Base-by-base conservation (phyloP, 2,888 invertebrate species). In the Apamea anceps region DNA sequence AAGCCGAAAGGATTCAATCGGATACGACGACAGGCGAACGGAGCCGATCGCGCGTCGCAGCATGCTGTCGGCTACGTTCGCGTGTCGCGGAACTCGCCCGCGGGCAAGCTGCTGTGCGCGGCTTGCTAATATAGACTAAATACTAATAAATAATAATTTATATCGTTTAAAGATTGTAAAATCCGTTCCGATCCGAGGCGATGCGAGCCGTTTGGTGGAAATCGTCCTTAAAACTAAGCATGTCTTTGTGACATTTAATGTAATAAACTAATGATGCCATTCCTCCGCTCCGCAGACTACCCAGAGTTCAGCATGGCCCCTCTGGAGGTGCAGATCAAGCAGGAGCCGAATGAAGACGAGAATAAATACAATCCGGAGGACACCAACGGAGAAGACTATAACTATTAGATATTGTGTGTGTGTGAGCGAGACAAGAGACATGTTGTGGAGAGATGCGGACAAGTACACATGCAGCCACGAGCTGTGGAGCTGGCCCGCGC, bases 241-340 rank as follows among this genome's bases (percentile, higher is more conserved):
- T 54, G 54, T 54, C 21, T 54, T 54, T 21, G 54, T 8, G 54
- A 21, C 21, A 2, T 54, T 54, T 21, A 54, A 25, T 57, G 57
- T 57, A 57, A 57, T n/a, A 57, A 57, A 28, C 37, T 18, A 75
- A n/a, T 57, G 32, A 32, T 7, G 13, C 25, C 5, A 2, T 65
- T 65, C 21, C 25, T 48, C 28, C 21, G 21, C 21, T 74, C 21
- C 57, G 0, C 90, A 92, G 92, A 92, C 67, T 92, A 92, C 48
- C 98, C 98, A 4, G 98, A 98, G 88, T 98, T 98, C 95, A 97
- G 97, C 77, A 95, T 97, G 82, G 96, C 97, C 42, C 97, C 97
- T 77, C 97, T 97, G 89, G 97, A 97, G 81, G 96, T 97, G 12
- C 97, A 97, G 82, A 97, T 98, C 88, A 98, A 98, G 91, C 98